Conservation (phyloP, 2,888 invertebrate species). For the Cecidostiba fungosa region DNA sequence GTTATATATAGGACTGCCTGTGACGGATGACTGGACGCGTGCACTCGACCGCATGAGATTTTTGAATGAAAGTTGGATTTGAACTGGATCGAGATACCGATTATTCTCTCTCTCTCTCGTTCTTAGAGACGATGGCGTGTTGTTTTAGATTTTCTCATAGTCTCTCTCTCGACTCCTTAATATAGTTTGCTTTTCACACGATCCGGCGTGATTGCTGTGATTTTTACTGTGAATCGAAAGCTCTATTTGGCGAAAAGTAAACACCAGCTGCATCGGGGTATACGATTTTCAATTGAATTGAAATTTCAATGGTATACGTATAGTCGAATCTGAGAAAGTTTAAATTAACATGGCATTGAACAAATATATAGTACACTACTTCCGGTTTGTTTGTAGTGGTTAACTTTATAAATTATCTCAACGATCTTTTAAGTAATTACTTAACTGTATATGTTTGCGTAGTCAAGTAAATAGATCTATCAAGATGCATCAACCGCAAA, state of each 20-base stretch:
- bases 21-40: conserved; percentile 22
- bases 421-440: not conserved
- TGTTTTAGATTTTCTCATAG: too few species aligned
- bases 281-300: too few species aligned
- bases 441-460: conserved; percentile 10
- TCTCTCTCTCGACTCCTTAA: too few species aligned
- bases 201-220: not conserved
- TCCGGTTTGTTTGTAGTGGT: not conserved
- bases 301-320: too few species aligned
- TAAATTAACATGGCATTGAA: not conserved
- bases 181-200: not conserved
- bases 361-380: not conserved
- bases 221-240: too few species aligned
- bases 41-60: not conserved
- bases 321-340: too few species aligned
- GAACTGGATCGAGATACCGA: not conserved
- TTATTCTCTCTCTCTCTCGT: too few species aligned
- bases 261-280: too few species aligned
- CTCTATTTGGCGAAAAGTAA: too few species aligned
- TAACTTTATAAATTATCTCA: not conserved
- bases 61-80: conserved; percentile 21
- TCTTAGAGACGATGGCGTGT: not conserved
- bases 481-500: conserved; percentile 11
- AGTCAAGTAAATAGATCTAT: conserved; percentile 28
- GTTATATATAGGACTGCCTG: not conserved